Conservation (phyloP, 2,888 invertebrate genomes). For the Xestoiulus laeticollis region DNA sequence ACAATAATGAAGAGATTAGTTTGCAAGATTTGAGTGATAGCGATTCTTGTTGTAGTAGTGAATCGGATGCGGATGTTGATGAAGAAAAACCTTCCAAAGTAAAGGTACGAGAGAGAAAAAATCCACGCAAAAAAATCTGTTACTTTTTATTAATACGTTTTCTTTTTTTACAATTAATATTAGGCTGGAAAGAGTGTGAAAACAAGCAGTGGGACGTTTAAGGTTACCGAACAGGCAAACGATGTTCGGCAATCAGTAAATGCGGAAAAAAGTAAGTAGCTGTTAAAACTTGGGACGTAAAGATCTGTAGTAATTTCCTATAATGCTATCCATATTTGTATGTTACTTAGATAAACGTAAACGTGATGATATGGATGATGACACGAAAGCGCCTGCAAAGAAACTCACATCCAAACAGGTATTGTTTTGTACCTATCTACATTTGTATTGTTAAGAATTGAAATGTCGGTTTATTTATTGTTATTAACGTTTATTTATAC, state of each 20-base stretch:
- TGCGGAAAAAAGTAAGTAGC: not conserved
- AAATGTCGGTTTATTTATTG: not conserved
- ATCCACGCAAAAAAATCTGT: not conserved
- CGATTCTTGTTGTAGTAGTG: conserved; percentile 61
- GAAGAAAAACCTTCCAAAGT: not conserved
- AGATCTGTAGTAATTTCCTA: not conserved
- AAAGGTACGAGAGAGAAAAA: not conserved
- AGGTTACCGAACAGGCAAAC: conserved; percentile 52
- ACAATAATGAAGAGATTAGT: not conserved
- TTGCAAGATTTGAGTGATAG: not conserved
- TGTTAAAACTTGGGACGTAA: not conserved
- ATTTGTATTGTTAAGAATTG: not conserved
- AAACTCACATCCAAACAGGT: conserved; percentile 47
- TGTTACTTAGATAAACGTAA: conserved; percentile 30
- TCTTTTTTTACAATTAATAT: not conserved
- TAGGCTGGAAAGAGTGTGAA: not conserved
- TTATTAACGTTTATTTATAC: conserved; percentile 58
- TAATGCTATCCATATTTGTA: not conserved
- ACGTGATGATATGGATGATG: conserved; percentile 35
- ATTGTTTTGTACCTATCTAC: not conserved
- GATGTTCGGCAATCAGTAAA: not conserved
- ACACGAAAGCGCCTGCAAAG: not conserved
- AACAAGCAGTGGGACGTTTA: conserved; percentile 50
- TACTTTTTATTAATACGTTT: not conserved
- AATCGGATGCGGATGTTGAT: conserved; percentile 59